Percentiles rank a stretch among this genome's conserved stretches.
Conservation (phyloP, 2,888 invertebrate genomes). For the Latrodectus elegans region DNA sequence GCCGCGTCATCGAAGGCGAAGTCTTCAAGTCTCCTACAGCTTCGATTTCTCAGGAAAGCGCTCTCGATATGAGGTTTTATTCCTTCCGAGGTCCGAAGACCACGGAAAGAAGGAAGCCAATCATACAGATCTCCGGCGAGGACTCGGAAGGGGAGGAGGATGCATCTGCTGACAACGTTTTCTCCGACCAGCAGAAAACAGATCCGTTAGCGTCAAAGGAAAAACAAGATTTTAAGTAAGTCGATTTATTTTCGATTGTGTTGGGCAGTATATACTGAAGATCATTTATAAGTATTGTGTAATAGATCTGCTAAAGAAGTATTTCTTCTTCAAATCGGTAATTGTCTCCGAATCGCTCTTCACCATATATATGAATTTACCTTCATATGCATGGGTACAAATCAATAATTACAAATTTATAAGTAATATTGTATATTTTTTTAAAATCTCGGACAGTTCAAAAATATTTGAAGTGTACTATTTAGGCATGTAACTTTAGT, state of each 20-base stretch:
- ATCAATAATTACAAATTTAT: too few relatives aligned
- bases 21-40: slow-evolving; percentile 54
- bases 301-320: too few relatives aligned
- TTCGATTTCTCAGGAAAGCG: slow-evolving; percentile 51
- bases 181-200: neutral
- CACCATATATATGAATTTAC: too few relatives aligned
- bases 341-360: too few relatives aligned
- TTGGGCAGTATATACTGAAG: too few relatives aligned
- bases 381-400: too few relatives aligned
- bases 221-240: slow-evolving; percentile 36
- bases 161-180: slow-evolving; percentile 22
- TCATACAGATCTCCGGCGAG: slow-evolving; percentile 13
- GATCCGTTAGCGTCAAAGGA: neutral
- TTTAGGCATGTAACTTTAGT: too few relatives aligned
- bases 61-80: slow-evolving; percentile 42
- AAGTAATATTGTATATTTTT: too few relatives aligned
- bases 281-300: too few relatives aligned
- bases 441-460: too few relatives aligned
- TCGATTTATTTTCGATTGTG: neutral
- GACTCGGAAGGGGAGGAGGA: slow-evolving; percentile 22
- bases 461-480: too few relatives aligned
- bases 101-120: slow-evolving; percentile 25
- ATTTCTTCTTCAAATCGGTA: too few relatives aligned
- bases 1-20: slow-evolving; percentile 1
- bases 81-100: slow-evolving; percentile 22